These are phyloP conservation scores for Brachypteracias leptosomus DNA, from an alignment of 2,113 vertebrate species.

Conservation along the genomic window DNA sequence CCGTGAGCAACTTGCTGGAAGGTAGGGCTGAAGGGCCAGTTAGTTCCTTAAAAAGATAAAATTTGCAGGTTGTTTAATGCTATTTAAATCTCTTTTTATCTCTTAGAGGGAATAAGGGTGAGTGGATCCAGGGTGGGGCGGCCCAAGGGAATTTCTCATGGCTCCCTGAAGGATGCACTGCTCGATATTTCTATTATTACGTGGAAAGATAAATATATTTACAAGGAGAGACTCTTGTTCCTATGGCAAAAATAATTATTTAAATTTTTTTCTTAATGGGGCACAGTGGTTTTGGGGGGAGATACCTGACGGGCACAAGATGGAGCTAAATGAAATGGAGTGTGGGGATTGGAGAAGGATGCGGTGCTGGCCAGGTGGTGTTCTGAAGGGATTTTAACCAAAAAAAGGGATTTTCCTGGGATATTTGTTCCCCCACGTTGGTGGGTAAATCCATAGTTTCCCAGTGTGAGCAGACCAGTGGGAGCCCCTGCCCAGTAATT, in stretches of 20 bases:
- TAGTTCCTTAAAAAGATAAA: not conserved
- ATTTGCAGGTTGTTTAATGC: not conserved
- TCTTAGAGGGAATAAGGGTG: not conserved
- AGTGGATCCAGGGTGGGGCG: accelerated
- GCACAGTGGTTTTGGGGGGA: not conserved
- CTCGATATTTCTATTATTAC: not conserved
- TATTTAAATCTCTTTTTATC: not conserved
- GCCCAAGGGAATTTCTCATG: accelerated
- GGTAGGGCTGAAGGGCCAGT: not conserved
- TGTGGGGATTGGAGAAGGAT: accelerated
- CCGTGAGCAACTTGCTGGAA: not conserved
- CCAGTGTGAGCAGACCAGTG: not conserved
- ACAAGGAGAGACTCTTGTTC: not conserved
- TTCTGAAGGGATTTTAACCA: not conserved
- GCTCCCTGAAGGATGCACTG: accelerated
- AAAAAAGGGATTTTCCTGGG: not conserved
- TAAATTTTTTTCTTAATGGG: not conserved
- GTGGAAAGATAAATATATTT: not conserved
- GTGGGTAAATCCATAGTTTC: not conserved
- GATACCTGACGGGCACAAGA: accelerated
- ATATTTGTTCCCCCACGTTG: too few species aligned
- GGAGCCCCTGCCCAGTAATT: not conserved
- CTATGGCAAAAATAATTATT: not conserved
- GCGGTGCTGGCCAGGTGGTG: not conserved
- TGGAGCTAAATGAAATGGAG: accelerated